These are phyloP conservation scores for Eubasilissa regina DNA, from an alignment of 1,140 invertebrate species.

Conservation along the genomic window DNA sequence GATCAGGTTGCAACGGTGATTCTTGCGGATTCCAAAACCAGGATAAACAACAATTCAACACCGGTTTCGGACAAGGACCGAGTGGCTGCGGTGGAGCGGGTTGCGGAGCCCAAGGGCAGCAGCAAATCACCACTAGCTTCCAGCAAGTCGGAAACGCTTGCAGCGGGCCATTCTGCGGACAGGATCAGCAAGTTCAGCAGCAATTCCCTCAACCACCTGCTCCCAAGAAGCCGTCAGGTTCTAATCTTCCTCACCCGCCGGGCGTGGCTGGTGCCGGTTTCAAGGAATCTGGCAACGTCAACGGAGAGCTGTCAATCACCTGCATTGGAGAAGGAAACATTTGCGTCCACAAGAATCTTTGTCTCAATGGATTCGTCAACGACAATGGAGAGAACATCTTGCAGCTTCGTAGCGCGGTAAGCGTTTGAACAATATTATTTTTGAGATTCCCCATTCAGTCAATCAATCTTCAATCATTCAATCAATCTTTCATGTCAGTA, in stretches of 20 bases:
- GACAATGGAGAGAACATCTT: constrained; percentile 67
- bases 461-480: no score
- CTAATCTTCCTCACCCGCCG: constrained; percentile 50
- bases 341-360: constrained; percentile 73
- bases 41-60: background rate
- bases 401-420: constrained; percentile 68
- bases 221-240: constrained; percentile 38
- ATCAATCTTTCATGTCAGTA: no score
- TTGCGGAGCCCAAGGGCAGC: constrained; percentile 33
- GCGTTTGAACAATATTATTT: constrained; percentile 47
- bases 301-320: constrained; percentile 66
- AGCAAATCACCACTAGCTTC: constrained; percentile 20
- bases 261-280: constrained; percentile 62
- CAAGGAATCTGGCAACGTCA: constrained; percentile 56
- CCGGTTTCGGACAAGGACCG: background rate
- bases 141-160: constrained; percentile 13
- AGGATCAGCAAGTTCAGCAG: constrained; percentile 44
- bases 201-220: constrained; percentile 28
- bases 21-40: background rate
- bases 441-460: no score
- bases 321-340: constrained; percentile 73
- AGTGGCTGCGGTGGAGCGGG: constrained; percentile 12
- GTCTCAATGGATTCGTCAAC: constrained; percentile 74
- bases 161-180: constrained; percentile 47
- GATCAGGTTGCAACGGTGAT: background rate